phyloP scores from a whole-genome alignment of 2,113 vertebrate genomes.

The Benitochromis conjunctus region DNA sequence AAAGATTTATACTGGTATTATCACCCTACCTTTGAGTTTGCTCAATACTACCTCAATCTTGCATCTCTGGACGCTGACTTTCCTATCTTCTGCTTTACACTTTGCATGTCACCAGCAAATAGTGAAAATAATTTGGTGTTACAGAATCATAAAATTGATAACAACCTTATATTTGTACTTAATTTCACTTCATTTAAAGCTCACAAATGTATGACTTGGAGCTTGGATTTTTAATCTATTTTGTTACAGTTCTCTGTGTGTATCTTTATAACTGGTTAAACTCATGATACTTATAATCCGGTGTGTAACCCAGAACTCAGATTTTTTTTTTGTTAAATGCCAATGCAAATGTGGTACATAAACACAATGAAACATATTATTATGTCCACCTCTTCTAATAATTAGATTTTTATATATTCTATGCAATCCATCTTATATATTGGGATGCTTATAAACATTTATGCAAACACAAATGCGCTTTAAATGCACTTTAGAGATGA shows the following conservation, averaged over 20 bases:
- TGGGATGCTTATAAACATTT: background rate
- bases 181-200: background rate
- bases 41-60: background rate
- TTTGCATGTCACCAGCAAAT: background rate
- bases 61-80: background rate
- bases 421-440: background rate
- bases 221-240: background rate
- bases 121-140: background rate
- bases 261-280: background rate
- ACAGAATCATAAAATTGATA: background rate
- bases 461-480: background rate
- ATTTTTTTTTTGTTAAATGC: background rate
- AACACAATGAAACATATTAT: background rate
- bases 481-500: background rate
- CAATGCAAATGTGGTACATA: background rate
- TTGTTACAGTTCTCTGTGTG: background rate
- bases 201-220: background rate
- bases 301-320: background rate
- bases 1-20: background rate
- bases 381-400: background rate
- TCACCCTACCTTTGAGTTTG: background rate
- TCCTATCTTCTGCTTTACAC: background rate
- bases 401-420: rapidly evolving
- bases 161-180: background rate
- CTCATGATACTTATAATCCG: background rate